A percentile compares a stretch with the other conserved stretches of the same genome.
phyloP scores from a whole-genome alignment of 1,140 invertebrate genomes.

The Drosophila leontia region DNA sequence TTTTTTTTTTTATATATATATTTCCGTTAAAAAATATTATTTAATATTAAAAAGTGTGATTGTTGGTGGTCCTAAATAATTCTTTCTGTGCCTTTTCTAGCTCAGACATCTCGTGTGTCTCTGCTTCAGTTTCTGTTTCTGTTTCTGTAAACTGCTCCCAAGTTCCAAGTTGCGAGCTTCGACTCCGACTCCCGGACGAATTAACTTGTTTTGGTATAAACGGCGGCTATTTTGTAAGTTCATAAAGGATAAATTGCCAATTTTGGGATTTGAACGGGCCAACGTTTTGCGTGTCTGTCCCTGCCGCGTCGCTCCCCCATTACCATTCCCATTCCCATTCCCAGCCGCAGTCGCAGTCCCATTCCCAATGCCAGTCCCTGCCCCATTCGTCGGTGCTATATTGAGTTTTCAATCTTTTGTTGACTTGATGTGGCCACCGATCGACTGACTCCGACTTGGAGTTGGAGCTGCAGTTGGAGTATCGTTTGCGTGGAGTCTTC shows the following conservation, averaged over 20 bases:
- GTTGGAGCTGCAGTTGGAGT: neutral
- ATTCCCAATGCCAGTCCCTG: slow-evolving; percentile 48
- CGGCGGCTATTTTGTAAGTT: slow-evolving; percentile 84
- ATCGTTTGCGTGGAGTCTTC: slow-evolving; percentile 60
- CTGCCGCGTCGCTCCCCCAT: slow-evolving; percentile 30
- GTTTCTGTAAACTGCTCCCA: slow-evolving; percentile 37
- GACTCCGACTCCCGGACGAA: slow-evolving; percentile 70
- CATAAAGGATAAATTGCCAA: slow-evolving; percentile 85
- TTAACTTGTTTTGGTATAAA: slow-evolving; percentile 85
- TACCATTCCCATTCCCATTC: slow-evolving; percentile 15
- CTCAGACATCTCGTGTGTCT: slow-evolving; percentile 15
- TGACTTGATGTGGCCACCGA: slow-evolving; percentile 81
- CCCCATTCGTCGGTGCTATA: slow-evolving; percentile 73
- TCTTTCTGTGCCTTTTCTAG: slow-evolving; percentile 1
- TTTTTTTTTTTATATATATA: no score
- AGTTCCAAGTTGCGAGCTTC: slow-evolving; percentile 22
- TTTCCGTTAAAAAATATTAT: neutral
- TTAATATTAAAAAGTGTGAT: no score
- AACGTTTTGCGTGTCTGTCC: slow-evolving; percentile 74
- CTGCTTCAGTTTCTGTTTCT: slow-evolving; percentile 35
- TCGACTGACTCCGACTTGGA: slow-evolving; percentile 48
- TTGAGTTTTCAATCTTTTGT: slow-evolving; percentile 84
- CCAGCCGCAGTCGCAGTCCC: slow-evolving; percentile 15
- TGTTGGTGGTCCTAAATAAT: neutral
- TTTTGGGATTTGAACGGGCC: slow-evolving; percentile 83